Base-by-base conservation (phyloP, 2,888 invertebrate genomes). In the Octonoba sinensis region DNA sequence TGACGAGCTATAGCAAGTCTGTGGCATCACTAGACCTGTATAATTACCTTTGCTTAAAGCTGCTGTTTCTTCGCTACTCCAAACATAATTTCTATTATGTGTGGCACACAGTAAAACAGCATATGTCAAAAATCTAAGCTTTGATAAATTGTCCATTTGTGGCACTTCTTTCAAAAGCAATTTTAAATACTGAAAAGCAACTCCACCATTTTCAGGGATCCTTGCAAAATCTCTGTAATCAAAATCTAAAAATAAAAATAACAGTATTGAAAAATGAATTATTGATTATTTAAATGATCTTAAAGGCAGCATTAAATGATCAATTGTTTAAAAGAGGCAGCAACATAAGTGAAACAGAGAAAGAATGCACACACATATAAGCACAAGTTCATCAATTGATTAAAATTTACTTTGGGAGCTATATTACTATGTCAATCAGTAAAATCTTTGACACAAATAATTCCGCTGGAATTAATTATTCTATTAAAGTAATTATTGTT, bases 21-120 rank as follows among this genome's bases (percentile, higher is more conserved):
- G 16, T 60, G 60, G 2, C 36, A 16, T 4, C 16, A 60, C 27
- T 13, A 13, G 36, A 36, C n/a, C 11, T 2, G 6, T 24, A 46
- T 22, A 4, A 15, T 27, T 46, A 81, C 73, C 73, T 69, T 13
- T 54, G 20, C 56, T n/a, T 3, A 18, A 27, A 16, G 18, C 3
- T 18, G 57, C 24, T 18, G 79, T 62, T 54, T 24, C n/a, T 15
- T 64, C 36, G 57, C 22, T 69, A 20, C 62, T 74, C 79, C 79
- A 81, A 20, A 59, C 22, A 62, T 73, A 36, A 2, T 16, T 27
- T 47, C 27, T 46, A 18, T 22, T 54, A 54, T 81, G 79, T 24
- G 79, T 81, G 18, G 69, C 67, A 81, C 56, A 69, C 11, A 81
- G 67, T 20, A 81, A 13, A 8, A 81, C 18, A 24, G 54, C 46